Base-by-base conservation (phyloP, 1,140 invertebrate species). In the Listronotus oregonensis region DNA sequence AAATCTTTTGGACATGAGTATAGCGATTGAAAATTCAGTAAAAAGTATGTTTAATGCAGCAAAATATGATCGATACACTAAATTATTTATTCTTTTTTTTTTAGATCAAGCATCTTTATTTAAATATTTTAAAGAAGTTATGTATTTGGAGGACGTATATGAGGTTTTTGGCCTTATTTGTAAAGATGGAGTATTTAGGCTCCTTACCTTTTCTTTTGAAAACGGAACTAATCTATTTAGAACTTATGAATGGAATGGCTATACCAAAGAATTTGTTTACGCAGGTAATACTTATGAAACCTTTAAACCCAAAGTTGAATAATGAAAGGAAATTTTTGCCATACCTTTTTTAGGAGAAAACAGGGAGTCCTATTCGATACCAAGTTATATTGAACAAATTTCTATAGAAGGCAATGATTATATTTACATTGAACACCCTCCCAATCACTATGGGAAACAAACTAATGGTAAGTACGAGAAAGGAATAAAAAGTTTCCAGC, bases 61-160 rank as follows among this genome's bases (percentile, higher is more conserved):
- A 27, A 5, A 27, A 27, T 27, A 27, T 27, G 5, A 27, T 27
- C 21, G 21, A n/a, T n/a, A n/a, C n/a, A n/a, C n/a, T n/a, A n/a
- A n/a, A 27, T 27, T 3, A 27, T 27, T 27, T 27, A 27, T 27
- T 27, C 18, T 57, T 59, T 68, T 32, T 57, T 59, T 68, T 71
- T 17, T 47, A 77, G 75, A 59, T 60, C 72, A 73, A 66, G 71
- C 71, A n/a, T 65, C 69, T 54, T 74, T 66, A 42, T 61, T 78
- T 21, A 63, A 73, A 49, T 58, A 75, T 56, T 77, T 70, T 57
- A 66, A 74, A 61, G 55, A 65, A 59, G 21, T 65, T 9, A 58
- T 51, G 17, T 12, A 52, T 9, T 32, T 65, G n/a, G 17, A 40
- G 4, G 42, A 59, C 40, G 47, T 54, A 17, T 40, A 65, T 27